A percentile compares a stretch with the other conserved stretches of the same genome.
Evolutionary conservation across 2,888 invertebrate species (phyloP).

Genomic region (Acheta domesticus): DNA sequence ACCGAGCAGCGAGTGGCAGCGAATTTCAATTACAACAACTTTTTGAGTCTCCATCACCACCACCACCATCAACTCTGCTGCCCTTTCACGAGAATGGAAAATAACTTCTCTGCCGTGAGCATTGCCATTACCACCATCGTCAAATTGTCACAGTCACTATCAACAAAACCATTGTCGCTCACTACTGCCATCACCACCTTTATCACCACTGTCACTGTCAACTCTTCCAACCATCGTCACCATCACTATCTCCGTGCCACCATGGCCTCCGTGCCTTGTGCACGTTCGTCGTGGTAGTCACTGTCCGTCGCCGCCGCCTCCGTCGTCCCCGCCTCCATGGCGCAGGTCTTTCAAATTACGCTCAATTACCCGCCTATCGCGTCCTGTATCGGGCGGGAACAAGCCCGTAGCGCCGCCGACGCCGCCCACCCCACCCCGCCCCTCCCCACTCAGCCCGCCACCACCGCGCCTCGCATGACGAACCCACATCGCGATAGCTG

Average conservation of each 20-base stretch:
- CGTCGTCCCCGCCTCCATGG: neutral
- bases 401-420: neutral
- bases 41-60: neutral
- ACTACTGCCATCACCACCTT: neutral
- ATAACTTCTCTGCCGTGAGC: neutral
- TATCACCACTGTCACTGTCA: too few relatives aligned
- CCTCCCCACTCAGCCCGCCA: neutral
- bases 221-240: neutral
- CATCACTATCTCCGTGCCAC: neutral
- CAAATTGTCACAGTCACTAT: neutral
- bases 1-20: slow-evolving; percentile 4
- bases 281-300: neutral
- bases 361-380: slow-evolving; percentile 7
- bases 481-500: neutral
- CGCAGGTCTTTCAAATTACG: neutral
- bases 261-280: neutral
- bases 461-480: neutral
- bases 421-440: too few relatives aligned
- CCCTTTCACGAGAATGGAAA: neutral
- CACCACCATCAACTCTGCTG: neutral
- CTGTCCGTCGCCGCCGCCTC: neutral
- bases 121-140: neutral
- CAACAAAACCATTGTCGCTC: neutral
- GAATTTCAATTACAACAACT: slow-evolving; percentile 5
- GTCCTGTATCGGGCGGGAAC: slow-evolving; percentile 1